These are phyloP conservation scores for Muraenolepis orangiensis DNA, from an alignment of 2,797 vertebrate species.

Conservation along the genomic window DNA sequence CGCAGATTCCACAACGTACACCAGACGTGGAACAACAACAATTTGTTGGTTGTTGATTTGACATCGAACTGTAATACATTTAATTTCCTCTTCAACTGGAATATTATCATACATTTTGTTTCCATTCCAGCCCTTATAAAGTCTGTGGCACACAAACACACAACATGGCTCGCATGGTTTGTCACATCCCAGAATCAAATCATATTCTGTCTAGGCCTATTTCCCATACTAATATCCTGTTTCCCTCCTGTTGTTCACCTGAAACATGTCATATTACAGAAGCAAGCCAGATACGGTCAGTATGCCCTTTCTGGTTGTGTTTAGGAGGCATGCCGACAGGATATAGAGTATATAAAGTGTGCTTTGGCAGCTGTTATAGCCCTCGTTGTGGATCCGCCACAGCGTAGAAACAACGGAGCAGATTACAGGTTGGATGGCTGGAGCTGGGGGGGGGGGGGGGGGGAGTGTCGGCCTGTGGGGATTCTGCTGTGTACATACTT, in stretches of 20 bases:
- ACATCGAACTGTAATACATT: not conserved
- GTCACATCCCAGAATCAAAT: not conserved
- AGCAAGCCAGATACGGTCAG: not conserved
- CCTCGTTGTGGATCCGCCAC: not conserved
- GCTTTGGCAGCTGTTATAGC: not conserved
- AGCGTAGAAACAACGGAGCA: not conserved
- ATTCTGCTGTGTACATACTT: conserved; percentile 18
- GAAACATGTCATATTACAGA: not conserved
- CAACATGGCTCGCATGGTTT: not conserved
- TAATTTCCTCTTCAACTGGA: not conserved
- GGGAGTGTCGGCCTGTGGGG: not conserved
- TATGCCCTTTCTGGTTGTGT: not conserved
- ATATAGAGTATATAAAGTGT: conserved; percentile 4
- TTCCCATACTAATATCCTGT: not conserved
- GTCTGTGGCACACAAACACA: not conserved
- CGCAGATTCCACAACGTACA: too few species aligned
- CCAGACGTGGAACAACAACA: too few species aligned
- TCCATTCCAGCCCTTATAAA: not conserved
- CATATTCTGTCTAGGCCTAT: not conserved
- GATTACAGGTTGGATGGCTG: conserved; percentile 12
- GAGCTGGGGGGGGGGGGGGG: not conserved
- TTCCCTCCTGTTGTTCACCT: not conserved
- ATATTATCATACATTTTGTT: not conserved
- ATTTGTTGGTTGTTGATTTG: too few species aligned
- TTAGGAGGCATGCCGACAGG: conserved; percentile 6